phyloP scores from a whole-genome alignment of 1,140 invertebrate species.

The Pteromalus puparum region DNA sequence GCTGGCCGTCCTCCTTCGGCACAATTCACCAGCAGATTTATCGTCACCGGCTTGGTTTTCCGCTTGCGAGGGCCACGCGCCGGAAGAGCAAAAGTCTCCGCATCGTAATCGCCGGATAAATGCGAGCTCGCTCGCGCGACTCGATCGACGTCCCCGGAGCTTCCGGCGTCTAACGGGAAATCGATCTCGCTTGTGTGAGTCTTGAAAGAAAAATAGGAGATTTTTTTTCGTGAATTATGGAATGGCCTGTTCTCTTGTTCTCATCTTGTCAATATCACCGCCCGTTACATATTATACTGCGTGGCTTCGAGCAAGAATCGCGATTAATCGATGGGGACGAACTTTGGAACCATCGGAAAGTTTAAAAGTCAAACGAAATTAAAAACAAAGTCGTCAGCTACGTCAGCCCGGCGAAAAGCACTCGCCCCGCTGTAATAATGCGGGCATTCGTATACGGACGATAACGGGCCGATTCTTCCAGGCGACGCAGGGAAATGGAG shows the following conservation, averaged over 20 bases:
- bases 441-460: constrained; percentile 55
- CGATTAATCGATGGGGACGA: neutral
- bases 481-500: constrained; percentile 51
- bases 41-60: constrained; percentile 23
- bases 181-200: constrained; percentile 50
- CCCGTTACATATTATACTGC: too few species aligned
- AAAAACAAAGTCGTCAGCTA: constrained; percentile 1
- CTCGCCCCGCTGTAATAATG: constrained; percentile 53
- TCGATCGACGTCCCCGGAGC: neutral
- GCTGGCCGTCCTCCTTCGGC: neutral
- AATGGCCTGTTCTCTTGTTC: too few species aligned
- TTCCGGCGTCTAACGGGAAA: constrained; percentile 55
- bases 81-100: constrained; percentile 31
- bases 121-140: neutral
- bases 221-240: neutral
- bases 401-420: neutral
- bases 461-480: constrained; percentile 37
- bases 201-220: constrained; percentile 27
- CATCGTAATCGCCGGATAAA: constrained; percentile 48
- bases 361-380: constrained; percentile 15
- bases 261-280: neutral
- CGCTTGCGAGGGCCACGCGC: constrained; percentile 5
- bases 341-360: neutral
- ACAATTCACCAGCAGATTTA: constrained; percentile 41
- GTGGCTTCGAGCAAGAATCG: too few species aligned